Evolutionary conservation across 2,888 invertebrate genomes (phyloP), one percentile per base, ranked within the genome.

Genomic region (Chrysolina americana): DNA sequence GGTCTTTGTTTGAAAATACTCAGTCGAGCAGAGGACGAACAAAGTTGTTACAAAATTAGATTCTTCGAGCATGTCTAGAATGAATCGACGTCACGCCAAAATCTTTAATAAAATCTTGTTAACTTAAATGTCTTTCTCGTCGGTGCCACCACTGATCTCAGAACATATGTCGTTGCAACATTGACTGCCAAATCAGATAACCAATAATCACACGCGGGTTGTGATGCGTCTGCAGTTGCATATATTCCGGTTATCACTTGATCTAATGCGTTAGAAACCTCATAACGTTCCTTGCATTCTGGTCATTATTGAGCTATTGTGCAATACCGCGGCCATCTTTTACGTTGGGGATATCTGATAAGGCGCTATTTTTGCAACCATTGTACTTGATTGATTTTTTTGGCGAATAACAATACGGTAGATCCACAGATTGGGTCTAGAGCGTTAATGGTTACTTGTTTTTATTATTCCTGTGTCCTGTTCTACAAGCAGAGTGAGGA

Each of bases 301-400:
- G 84, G 84, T 86, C 85, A 86, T 87, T 87, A 87, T 81, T 70
- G 81, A 73, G 70, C 83, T 80, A 87, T 87, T 87, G 86, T 87
- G 83, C 81, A 85, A 85, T 62, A 81, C 83, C 82, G 83, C 82
- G 82, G 81, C 82, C 84, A 82, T 82, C 80, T 81, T 78, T 79
- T 81, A 78, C 78, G 82, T 79, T 80, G 81, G 80, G 79, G 81
- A 83, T 82, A 76, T 79, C 80, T 79, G 77, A 78, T 78, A 77
- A 79, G 79, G 80, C 80, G 79, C 77, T 5, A 53, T 19, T 53
- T 53, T 53, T 21, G 19, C 13, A 21, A 11, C 21, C 11, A 53
- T 53, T 53, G 53, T 53, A 10, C 11, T 21, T 19, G 53, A 53
- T 53, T 53, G 53, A 53, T 21, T 53, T 53, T 21, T 53, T 21